These are phyloP conservation scores for Psittacula derbiana DNA, from an alignment of 2,797 vertebrate species.

Conservation along the genomic window DNA sequence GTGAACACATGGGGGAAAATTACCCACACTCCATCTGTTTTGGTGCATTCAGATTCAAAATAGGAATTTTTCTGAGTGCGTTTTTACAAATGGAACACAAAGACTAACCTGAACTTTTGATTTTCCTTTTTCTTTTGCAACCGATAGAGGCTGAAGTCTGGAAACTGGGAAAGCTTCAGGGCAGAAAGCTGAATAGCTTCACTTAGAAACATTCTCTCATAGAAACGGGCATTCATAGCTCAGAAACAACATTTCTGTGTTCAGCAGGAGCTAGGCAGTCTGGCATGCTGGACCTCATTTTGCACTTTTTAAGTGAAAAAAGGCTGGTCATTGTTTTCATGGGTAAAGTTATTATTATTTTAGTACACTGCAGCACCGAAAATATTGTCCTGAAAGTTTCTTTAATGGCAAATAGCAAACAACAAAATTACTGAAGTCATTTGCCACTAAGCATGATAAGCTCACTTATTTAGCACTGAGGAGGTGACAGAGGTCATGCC, in stretches of 20 bases:
- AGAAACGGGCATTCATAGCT: not conserved
- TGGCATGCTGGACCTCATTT: not conserved
- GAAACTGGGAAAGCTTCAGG: not conserved
- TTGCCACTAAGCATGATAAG: not conserved
- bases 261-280: not conserved
- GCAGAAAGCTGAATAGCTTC: not conserved
- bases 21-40: not conserved
- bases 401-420: not conserved
- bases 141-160: not conserved
- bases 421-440: not conserved
- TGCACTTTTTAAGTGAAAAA: not conserved
- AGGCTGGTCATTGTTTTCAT: not conserved
- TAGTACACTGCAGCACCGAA: not conserved
- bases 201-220: not conserved
- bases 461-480: not conserved
- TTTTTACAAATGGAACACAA: not conserved
- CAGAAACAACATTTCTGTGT: conserved; percentile 4
- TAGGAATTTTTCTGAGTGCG: not conserved
- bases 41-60: not conserved
- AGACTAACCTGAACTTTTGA: not conserved
- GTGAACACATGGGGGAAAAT: not conserved
- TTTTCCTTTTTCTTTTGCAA: not conserved
- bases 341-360: not conserved
- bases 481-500: not conserved
- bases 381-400: not conserved